Conservation (phyloP, 37 sponge, comb jelly and placozoan genomes). For the Chondrosia reniformis region DNA sequence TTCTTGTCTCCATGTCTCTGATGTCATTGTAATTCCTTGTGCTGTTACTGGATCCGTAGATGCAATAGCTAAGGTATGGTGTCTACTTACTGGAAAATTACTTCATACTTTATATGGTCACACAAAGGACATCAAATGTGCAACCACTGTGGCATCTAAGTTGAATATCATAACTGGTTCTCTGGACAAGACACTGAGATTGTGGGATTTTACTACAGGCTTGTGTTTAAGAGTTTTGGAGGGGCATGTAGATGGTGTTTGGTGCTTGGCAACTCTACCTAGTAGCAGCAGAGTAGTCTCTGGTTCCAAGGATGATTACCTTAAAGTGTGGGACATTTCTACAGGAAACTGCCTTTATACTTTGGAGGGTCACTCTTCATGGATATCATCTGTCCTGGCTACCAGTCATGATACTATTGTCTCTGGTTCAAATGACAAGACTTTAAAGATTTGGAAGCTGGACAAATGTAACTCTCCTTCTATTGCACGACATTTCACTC, state of each 20-base stretch:
- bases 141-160: not conserved
- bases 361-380: conserved; percentile 67
- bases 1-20: too few relatives aligned
- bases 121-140: conserved; percentile 35
- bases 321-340: conserved; percentile 54
- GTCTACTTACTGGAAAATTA: conserved; percentile 8
- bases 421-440: conserved; percentile 67
- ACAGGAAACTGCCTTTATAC: conserved; percentile 40
- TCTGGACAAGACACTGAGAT: conserved; percentile 25
- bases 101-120: conserved; percentile 26
- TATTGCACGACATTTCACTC: conserved; percentile 26
- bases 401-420: conserved; percentile 13
- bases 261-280: conserved; percentile 27
- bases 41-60: conserved; percentile 49
- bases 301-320: conserved; percentile 60
- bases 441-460: conserved; percentile 51
- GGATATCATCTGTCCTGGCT: conserved; percentile 46
- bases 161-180: conserved; percentile 34
- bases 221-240: not conserved
- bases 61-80: conserved; percentile 33
- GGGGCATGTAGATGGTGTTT: conserved; percentile 46
- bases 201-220: conserved; percentile 37
- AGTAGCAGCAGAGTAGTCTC: conserved; percentile 16
- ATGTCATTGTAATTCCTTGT: too few relatives aligned
- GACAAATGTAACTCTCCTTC: not conserved